Evolutionary conservation across 2,113 vertebrate species (phyloP).

Genomic region (Nicator chloris): DNA sequence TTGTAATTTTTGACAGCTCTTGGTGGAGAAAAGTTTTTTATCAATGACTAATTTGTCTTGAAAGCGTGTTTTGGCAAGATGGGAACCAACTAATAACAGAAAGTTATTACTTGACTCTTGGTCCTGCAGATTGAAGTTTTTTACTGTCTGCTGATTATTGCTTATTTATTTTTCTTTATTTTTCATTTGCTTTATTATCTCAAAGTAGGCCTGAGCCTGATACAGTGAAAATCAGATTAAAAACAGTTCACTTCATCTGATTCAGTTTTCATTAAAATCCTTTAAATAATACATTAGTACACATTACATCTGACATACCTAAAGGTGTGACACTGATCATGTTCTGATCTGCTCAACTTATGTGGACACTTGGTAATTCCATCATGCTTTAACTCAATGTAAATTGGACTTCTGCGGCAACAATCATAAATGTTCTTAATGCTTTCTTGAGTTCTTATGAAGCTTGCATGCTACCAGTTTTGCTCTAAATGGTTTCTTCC

Average conservation of each 20-base stretch:
- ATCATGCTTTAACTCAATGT: background rate
- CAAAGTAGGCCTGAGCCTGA: background rate
- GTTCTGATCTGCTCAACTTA: background rate
- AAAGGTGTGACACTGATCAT: background rate
- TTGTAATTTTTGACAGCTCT: background rate
- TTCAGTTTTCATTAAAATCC: conserved; percentile 63
- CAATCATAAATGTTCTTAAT: background rate
- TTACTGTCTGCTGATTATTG: conserved; percentile 32
- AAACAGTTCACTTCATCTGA: conserved; percentile 60
- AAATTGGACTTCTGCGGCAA: conserved; percentile 27
- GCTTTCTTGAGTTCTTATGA: background rate
- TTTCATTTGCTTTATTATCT: conserved; percentile 47
- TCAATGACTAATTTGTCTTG: background rate
- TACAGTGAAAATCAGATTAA: conserved; percentile 63
- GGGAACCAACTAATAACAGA: background rate
- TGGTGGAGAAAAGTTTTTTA: background rate
- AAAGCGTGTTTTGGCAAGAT: background rate
- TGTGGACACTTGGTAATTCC: background rate
- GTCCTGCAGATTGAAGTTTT: background rate
- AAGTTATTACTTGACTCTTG: background rate
- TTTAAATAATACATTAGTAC: conserved; percentile 62
- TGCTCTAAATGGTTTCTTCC: background rate
- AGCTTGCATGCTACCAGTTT: background rate
- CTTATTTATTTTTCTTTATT: conserved; percentile 54
- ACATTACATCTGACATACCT: conserved; percentile 7